A percentile compares a stretch with the other conserved stretches of the same genome.
Evolutionary conservation across 1,140 invertebrate species (phyloP).

Genomic region (Drosophila tristis): DNA sequence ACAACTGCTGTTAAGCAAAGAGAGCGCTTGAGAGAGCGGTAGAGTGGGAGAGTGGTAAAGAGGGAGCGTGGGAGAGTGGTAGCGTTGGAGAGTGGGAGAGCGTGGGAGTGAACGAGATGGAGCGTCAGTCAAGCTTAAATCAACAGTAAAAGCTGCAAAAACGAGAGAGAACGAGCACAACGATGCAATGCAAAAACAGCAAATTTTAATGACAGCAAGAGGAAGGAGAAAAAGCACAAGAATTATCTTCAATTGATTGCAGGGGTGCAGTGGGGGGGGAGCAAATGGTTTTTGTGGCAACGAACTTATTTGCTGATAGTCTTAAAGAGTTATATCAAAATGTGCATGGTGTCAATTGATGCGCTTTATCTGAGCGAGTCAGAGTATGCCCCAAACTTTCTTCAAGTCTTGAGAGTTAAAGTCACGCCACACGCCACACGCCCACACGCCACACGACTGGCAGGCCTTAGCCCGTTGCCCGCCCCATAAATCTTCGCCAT

Average conservation of each 20-base stretch:
- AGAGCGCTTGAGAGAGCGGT: neutral
- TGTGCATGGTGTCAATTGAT: conserved; percentile 1
- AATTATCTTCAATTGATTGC: conserved; percentile 30
- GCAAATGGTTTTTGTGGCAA: conserved; percentile 24
- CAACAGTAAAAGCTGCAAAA: no score
- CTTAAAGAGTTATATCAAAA: conserved; percentile 29
- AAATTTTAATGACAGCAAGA: conserved; percentile 29
- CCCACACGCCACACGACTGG: neutral
- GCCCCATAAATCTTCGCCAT: conserved; percentile 67
- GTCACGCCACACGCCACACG: neutral
- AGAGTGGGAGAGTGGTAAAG: neutral
- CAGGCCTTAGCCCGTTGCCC: conserved; percentile 6
- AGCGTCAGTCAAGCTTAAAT: no score
- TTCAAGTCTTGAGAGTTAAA: conserved; percentile 32
- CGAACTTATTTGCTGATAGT: conserved; percentile 42
- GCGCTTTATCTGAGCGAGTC: no score
- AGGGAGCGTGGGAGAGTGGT: neutral
- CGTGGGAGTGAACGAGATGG: neutral
- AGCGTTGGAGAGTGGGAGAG: neutral
- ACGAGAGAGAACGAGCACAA: no score
- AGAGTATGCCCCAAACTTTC: neutral
- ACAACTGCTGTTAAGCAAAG: neutral
- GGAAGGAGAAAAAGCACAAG: neutral
- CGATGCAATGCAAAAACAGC: conserved; percentile 4
- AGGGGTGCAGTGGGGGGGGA: neutral